A percentile compares a stretch with the other conserved stretches of the same genome.
Evolutionary conservation across 2,797 vertebrate species (phyloP).

Genomic region (Myotis myotis): DNA sequence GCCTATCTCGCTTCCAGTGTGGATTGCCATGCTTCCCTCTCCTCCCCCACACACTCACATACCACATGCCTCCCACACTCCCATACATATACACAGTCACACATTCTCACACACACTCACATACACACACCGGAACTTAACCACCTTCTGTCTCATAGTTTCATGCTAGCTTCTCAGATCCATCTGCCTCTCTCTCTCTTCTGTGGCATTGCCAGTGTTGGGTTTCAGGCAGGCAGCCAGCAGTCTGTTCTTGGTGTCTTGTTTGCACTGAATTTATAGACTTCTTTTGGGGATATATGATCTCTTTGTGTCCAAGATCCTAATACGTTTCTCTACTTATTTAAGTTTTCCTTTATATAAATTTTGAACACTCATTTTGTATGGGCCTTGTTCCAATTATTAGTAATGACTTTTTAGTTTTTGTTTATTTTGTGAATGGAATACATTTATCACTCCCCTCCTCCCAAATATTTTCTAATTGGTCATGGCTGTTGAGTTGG

Average conservation of each 20-base stretch:
- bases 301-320: constrained; percentile 15
- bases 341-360: neutral
- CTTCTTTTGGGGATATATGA: neutral
- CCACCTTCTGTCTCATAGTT: neutral
- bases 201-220: neutral
- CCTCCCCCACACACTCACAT: neutral
- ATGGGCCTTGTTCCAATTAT: neutral
- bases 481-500: neutral
- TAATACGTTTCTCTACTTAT: neutral
- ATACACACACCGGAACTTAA: neutral
- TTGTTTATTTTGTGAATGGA: neutral
- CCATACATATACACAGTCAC: neutral
- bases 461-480: neutral
- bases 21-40: neutral
- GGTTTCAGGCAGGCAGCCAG: constrained; percentile 24
- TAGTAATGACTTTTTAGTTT: neutral
- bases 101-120: neutral
- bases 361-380: neutral
- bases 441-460: neutral
- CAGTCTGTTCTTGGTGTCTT: neutral
- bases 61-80: neutral
- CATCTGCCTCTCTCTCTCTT: neutral
- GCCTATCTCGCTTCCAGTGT: neutral
- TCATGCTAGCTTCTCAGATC: neutral
- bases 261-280: constrained; percentile 55